These are phyloP conservation scores for Dascyllus trimaculatus DNA, from an alignment of 2,113 vertebrate species.

Conservation along the genomic window DNA sequence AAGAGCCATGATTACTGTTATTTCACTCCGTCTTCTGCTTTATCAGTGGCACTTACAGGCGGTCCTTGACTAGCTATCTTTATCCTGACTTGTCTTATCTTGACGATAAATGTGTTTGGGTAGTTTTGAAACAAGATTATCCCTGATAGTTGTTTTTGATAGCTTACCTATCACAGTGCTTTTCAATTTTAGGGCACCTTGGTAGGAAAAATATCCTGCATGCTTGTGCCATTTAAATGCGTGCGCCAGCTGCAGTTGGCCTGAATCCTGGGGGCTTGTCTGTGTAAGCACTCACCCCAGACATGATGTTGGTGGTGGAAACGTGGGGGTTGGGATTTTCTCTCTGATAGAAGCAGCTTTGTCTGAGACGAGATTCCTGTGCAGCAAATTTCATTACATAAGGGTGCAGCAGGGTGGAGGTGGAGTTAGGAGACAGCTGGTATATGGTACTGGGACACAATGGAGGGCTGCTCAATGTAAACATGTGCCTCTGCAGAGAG, in stretches of 20 bases:
- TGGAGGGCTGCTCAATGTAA: conserved; percentile 59
- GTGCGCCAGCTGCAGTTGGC: conserved; percentile 44
- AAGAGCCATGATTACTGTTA: background rate
- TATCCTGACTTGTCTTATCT: background rate
- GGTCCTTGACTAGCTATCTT: conserved; percentile 9
- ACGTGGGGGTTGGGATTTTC: conserved; percentile 69
- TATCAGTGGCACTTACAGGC: background rate
- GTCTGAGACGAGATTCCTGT: conserved; percentile 82
- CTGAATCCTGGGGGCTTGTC: conserved; percentile 57
- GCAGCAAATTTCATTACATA: conserved; percentile 82
- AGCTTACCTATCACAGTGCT: background rate
- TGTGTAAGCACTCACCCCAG: conserved; percentile 41
- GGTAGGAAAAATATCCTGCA: conserved; percentile 13
- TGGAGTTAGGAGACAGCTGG: conserved; percentile 75
- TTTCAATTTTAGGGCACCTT: conserved; percentile 9
- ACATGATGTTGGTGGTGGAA: conserved; percentile 29
- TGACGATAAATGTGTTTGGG: background rate
- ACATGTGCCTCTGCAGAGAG: conserved; percentile 20
- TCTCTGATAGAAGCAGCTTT: conserved; percentile 79
- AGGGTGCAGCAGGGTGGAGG: conserved; percentile 62
- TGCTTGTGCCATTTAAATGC: background rate
- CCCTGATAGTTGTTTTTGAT: background rate
- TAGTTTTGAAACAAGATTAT: conserved; percentile 23
- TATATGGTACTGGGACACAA: conserved; percentile 65
- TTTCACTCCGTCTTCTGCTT: background rate